These are phyloP conservation scores for Pogonocichla stellata DNA, from an alignment of 2,113 vertebrate species.

Conservation along the genomic window DNA sequence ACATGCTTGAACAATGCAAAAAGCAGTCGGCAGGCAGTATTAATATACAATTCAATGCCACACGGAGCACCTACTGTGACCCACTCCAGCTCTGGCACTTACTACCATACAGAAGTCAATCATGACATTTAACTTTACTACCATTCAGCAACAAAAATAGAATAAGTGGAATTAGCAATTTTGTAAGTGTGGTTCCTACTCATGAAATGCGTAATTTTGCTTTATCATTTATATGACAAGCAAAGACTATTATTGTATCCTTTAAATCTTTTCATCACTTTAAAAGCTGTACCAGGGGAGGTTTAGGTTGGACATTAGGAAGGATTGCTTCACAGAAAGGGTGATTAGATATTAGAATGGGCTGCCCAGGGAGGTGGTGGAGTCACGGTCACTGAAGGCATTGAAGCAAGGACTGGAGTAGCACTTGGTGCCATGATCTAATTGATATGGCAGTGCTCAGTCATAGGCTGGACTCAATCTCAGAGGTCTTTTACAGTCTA, in stretches of 20 bases:
- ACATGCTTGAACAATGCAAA: not conserved
- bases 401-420: not conserved
- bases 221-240: not conserved
- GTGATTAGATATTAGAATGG: not conserved
- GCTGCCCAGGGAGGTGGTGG: not conserved
- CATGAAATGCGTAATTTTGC: not conserved
- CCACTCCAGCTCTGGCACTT: not conserved
- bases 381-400: fast-evolving
- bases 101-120: not conserved
- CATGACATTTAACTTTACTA: not conserved
- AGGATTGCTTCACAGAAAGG: not conserved
- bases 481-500: not conserved
- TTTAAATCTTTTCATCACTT: not conserved
- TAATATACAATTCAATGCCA: not conserved
- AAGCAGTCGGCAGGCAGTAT: not conserved
- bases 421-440: not conserved
- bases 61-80: not conserved
- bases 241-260: not conserved
- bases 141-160: not conserved
- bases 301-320: not conserved
- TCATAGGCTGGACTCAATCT: fast-evolving
- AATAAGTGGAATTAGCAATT: not conserved
- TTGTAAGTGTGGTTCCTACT: not conserved
- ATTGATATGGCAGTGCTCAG: not conserved
- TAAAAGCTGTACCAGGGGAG: not conserved